Conservation (phyloP, 2,797 vertebrate species). For the Neoniphon sammara region DNA sequence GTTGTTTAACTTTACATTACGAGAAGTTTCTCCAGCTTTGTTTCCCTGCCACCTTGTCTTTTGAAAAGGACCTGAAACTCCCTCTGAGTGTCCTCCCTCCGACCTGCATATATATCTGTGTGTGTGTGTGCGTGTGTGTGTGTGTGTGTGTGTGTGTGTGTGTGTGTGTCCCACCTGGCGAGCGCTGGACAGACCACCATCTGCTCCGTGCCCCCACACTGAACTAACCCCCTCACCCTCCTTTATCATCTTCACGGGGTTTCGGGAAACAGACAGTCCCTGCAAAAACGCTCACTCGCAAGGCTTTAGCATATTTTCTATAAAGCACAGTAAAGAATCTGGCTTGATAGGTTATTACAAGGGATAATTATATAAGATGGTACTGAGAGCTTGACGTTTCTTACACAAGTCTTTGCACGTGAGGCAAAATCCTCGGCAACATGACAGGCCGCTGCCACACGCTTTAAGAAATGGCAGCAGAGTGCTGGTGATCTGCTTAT, state of each 20-base stretch:
- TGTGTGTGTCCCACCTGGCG: constrained; percentile 59
- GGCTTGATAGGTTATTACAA: constrained; percentile 42
- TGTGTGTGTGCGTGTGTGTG: constrained; percentile 44
- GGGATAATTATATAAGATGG: constrained; percentile 32
- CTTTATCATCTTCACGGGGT: constrained; percentile 54
- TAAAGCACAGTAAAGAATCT: constrained; percentile 23
- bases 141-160: constrained; percentile 2
- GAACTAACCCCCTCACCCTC: constrained; percentile 62
- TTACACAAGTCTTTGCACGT: constrained; percentile 36
- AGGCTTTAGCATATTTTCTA: constrained; percentile 7
- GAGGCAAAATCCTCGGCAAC: constrained; percentile 12
- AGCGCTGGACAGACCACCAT: constrained; percentile 74
- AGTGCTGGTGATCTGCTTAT: constrained; percentile 43
- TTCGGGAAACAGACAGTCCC: constrained; percentile 22
- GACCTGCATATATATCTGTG: constrained; percentile 3
- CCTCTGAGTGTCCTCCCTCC: constrained; percentile 56
- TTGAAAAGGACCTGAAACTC: constrained; percentile 21
- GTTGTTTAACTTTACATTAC: not conserved
- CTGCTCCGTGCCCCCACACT: constrained; percentile 67
- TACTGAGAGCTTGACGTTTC: constrained; percentile 29
- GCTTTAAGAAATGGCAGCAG: constrained; percentile 25
- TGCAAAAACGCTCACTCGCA: constrained; percentile 23
- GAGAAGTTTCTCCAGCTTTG: not conserved
- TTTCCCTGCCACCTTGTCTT: constrained; percentile 33
- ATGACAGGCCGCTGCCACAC: constrained; percentile 18